phyloP scores from a whole-genome alignment of 2,797 vertebrate genomes.

The Gambelia wislizenii region DNA sequence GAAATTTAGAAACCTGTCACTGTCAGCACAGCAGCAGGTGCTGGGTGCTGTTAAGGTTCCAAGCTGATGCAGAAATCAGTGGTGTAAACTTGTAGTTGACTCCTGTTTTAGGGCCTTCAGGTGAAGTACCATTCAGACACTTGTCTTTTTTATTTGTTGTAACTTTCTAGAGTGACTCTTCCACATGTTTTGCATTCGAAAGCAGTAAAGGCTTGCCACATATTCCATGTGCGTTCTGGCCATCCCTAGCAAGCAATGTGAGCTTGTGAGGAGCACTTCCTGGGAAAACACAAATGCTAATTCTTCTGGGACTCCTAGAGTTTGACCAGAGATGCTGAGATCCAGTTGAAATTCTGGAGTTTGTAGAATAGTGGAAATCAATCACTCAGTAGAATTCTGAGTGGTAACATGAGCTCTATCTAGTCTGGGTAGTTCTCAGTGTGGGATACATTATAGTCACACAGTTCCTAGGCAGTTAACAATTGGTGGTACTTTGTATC shows the following conservation, averaged over 20 bases:
- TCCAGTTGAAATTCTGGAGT: too few species aligned
- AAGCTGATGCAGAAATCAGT: slow-evolving; percentile 19
- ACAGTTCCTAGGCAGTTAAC: neutral
- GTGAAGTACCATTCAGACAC: slow-evolving; percentile 23
- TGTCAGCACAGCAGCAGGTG: slow-evolving; percentile 69
- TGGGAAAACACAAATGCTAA: too few species aligned
- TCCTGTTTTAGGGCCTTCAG: slow-evolving; percentile 35
- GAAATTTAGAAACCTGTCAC: slow-evolving; percentile 68
- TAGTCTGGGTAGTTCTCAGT: neutral
- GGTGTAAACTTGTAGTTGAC: neutral
- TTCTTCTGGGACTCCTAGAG: too few species aligned
- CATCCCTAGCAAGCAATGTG: neutral
- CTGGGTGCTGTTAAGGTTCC: slow-evolving; percentile 52
- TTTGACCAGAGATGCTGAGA: too few species aligned
- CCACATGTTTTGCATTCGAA: neutral
- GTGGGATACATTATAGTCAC: neutral
- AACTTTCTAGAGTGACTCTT: slow-evolving; percentile 2
- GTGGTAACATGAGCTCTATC: neutral
- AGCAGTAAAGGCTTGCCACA: neutral
- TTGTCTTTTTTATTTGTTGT: slow-evolving; percentile 23
- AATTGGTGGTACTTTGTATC: neutral
- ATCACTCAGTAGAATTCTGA: neutral
- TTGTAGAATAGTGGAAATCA: neutral
- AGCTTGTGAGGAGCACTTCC: too few species aligned
- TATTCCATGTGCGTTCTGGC: neutral